phyloP scores from a whole-genome alignment of 2,888 invertebrate genomes.

The Isotomurus palustris region DNA sequence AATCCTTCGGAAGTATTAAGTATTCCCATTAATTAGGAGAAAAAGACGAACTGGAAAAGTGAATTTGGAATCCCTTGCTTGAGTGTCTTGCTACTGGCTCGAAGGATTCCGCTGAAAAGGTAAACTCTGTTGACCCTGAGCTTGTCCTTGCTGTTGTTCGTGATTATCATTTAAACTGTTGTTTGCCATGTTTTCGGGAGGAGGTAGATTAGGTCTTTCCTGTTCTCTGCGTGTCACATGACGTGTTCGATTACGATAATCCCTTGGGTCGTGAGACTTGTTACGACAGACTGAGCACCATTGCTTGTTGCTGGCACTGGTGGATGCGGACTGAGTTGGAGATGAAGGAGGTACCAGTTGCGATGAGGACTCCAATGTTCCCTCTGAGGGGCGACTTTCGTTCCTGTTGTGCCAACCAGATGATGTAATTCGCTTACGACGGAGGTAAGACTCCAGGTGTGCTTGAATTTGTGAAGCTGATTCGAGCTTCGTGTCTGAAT shows the following conservation, averaged over 20 bases:
- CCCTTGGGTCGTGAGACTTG: slow-evolving; percentile 2
- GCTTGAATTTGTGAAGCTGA: neutral
- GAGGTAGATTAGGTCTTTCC: slow-evolving; percentile 13
- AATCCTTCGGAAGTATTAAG: no score
- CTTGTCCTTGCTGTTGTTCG: neutral
- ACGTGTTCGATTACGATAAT: no score
- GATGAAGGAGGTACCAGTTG: no score
- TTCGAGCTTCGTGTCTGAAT: slow-evolving; percentile 10
- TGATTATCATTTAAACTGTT: neutral
- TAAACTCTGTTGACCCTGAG: neutral
- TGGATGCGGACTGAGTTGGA: no score
- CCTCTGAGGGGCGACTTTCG: no score
- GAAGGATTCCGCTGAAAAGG: neutral
- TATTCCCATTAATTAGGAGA: no score
- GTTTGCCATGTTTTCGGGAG: slow-evolving; percentile 1
- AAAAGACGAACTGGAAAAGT: no score
- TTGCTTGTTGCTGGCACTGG: no score
- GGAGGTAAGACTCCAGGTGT: slow-evolving; percentile 5
- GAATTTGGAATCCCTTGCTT: no score
- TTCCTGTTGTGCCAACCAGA: no score
- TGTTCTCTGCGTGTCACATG: slow-evolving; percentile 1
- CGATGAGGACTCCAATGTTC: no score
- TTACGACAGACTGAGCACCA: slow-evolving; percentile 8
- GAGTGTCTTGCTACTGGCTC: neutral
- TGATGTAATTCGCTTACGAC: neutral